These are phyloP conservation scores for Phocides pigmalion DNA, from an alignment of 1,140 invertebrate species.

Conservation along the genomic window DNA sequence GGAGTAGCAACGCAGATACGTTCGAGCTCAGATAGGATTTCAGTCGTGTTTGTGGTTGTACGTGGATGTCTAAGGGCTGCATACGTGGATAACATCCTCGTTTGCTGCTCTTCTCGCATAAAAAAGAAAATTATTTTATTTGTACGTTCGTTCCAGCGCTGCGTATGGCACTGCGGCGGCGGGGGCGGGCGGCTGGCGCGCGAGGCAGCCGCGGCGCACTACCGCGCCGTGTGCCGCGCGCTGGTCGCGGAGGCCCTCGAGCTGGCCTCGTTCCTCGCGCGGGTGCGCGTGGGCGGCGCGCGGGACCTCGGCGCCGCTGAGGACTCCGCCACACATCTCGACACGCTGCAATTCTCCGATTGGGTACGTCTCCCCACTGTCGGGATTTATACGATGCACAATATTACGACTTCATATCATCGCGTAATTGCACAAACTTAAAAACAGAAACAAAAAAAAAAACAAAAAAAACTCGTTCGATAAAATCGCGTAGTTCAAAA, in stretches of 20 bases:
- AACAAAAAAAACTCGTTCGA: too few relatives aligned
- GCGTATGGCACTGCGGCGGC: slow-evolving; percentile 85
- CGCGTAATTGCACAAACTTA: not conserved
- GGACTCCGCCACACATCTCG: slow-evolving; percentile 87
- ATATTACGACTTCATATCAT: not conserved
- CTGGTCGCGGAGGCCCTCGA: slow-evolving; percentile 95
- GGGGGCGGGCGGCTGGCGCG: slow-evolving; percentile 78
- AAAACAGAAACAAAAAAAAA: too few relatives aligned
- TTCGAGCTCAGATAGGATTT: too few relatives aligned
- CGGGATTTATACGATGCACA: not conserved
- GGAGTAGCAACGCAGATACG: too few relatives aligned
- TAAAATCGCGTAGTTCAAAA: too few relatives aligned
- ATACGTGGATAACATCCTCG: too few relatives aligned
- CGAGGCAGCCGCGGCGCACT: slow-evolving; percentile 90
- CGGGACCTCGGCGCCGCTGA: slow-evolving; percentile 85
- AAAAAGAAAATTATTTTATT: too few relatives aligned
- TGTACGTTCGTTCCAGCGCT: slow-evolving; percentile 84
- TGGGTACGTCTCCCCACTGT: slow-evolving; percentile 87
- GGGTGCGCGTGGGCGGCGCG: slow-evolving; percentile 87
- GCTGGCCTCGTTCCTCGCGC: slow-evolving; percentile 94
- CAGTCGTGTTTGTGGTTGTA: too few relatives aligned
- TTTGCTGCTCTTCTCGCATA: too few relatives aligned
- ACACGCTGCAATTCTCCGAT: slow-evolving; percentile 92
- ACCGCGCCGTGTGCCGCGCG: slow-evolving; percentile 95
- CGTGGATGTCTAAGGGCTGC: too few relatives aligned